Conservation (phyloP, 2,888 invertebrate genomes). For the Macrostomum cliftonense region DNA sequence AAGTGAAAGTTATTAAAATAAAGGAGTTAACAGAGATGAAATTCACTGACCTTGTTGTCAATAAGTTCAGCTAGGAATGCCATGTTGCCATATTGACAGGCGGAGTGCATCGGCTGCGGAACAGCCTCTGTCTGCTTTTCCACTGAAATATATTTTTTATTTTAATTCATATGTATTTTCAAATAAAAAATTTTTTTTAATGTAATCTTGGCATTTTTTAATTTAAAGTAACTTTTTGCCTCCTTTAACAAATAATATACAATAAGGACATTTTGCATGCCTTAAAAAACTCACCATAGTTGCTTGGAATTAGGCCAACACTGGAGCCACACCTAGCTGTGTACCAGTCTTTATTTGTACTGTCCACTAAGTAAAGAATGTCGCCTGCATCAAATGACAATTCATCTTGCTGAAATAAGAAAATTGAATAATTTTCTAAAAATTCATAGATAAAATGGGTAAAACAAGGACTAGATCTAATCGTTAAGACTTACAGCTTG, state of each 20-base stretch:
- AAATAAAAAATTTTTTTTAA: neutral
- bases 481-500: constrained; percentile 44
- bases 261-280: too few species aligned
- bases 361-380: constrained; percentile 44
- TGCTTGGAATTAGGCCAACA: constrained; percentile 45
- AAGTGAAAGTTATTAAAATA: too few species aligned
- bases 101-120: constrained; percentile 48
- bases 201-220: neutral
- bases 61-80: constrained; percentile 46
- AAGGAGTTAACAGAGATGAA: neutral
- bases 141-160: constrained; percentile 30
- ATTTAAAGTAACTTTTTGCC: neutral
- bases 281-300: constrained; percentile 43
- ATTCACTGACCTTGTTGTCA: constrained; percentile 40
- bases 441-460: too few species aligned
- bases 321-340: constrained; percentile 43
- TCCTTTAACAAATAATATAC: too few species aligned
- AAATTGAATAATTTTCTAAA: too few species aligned
- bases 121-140: constrained; percentile 45
- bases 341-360: constrained; percentile 43
- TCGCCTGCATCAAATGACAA: constrained; percentile 50
- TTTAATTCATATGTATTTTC: neutral
- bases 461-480: too few species aligned
- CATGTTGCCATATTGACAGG: constrained; percentile 48
- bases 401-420: constrained; percentile 42